Evolutionary conservation across 2,113 vertebrate genomes (phyloP).

Genomic region (Axis porcinus): DNA sequence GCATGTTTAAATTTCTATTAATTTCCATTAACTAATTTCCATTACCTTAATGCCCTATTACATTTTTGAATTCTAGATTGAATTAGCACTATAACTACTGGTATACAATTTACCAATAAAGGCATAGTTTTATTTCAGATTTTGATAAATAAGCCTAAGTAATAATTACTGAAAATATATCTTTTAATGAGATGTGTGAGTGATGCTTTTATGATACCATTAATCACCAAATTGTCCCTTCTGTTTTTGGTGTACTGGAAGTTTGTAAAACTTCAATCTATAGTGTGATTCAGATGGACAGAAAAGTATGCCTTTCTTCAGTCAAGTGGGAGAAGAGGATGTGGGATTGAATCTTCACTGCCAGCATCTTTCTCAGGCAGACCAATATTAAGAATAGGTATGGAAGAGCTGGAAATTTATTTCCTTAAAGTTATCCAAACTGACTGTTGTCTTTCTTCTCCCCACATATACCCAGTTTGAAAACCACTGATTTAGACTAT

Average conservation of each 20-base stretch:
- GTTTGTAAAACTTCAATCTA: background rate
- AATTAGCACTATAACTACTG: slow-evolving; percentile 27
- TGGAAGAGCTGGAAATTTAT: background rate
- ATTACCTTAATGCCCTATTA: background rate
- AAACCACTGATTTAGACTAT: background rate
- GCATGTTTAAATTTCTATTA: background rate
- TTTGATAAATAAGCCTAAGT: background rate
- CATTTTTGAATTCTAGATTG: background rate
- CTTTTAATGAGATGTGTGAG: background rate
- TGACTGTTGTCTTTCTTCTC: background rate
- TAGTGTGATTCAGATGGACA: background rate
- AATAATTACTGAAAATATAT: background rate
- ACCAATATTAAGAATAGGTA: background rate
- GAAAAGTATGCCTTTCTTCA: background rate
- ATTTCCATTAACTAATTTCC: slow-evolving; percentile 14
- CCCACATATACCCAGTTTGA: background rate
- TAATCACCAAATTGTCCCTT: background rate
- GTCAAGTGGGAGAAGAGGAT: background rate
- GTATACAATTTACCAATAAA: background rate
- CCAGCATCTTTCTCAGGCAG: background rate
- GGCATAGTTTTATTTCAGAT: background rate
- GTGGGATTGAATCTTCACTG: background rate
- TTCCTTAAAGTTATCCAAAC: background rate
- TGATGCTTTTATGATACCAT: background rate
- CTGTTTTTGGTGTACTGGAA: background rate